Conservation (phyloP, 2,888 invertebrate species). For the Tachystola acroxantha region DNA sequence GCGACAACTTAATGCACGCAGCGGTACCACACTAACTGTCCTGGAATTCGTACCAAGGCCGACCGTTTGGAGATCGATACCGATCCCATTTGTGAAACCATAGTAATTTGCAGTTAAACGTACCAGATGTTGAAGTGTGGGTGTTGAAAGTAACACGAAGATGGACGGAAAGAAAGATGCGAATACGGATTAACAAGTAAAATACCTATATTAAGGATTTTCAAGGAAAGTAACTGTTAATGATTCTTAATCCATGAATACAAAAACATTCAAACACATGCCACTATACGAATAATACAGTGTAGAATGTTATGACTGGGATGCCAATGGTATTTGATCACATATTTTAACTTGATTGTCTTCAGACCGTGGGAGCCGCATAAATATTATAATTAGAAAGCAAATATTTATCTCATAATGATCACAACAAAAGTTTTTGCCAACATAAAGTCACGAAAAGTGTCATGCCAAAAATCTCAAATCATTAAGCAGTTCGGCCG, state of each 20-base stretch:
- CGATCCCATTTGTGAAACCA: conserved; percentile 30
- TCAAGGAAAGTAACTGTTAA: too few species aligned
- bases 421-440: conserved; percentile 39
- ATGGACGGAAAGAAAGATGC: too few species aligned
- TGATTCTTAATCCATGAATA: too few species aligned
- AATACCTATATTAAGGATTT: too few species aligned
- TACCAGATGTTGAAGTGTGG: conserved; percentile 22
- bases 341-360: not conserved
- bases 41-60: conserved; percentile 56
- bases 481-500: conserved; percentile 39
- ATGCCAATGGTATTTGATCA: not conserved
- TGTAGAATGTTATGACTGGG: not conserved
- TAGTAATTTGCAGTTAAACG: conserved; percentile 19
- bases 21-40: conserved; percentile 39
- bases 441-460: conserved; percentile 38
- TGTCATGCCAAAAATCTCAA: conserved; percentile 33
- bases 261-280: too few species aligned
- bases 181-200: too few species aligned
- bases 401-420: conserved; percentile 30
- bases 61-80: conserved; percentile 38
- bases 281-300: too few species aligned
- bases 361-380: conserved; percentile 21
- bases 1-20: not conserved
- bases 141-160: not conserved
- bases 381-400: conserved; percentile 30